Evolutionary conservation across 1,140 invertebrate genomes (phyloP).

Genomic region (Philotrypesis tridentata): DNA sequence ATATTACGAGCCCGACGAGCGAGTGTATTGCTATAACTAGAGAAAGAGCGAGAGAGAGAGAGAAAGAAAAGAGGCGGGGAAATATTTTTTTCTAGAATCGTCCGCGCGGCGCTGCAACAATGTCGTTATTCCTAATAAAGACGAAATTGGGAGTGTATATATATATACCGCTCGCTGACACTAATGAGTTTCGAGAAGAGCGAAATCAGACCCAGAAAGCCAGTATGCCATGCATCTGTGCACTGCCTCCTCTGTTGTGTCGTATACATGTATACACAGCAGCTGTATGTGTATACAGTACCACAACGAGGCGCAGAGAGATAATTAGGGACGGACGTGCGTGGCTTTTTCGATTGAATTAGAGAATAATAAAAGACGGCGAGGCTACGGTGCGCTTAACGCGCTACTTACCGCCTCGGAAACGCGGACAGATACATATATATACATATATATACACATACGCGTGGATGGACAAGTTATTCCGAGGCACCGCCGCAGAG

Average conservation of each 20-base stretch:
- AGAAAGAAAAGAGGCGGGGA: too few species aligned
- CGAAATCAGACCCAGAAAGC: neutral
- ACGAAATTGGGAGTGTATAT: neutral
- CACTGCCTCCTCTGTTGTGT: too few species aligned
- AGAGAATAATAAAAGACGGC: neutral
- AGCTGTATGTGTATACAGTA: neutral
- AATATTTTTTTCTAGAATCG: too few species aligned
- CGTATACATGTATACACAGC: too few species aligned
- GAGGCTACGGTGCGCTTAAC: conserved; percentile 9
- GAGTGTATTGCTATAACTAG: too few species aligned
- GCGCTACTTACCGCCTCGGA: conserved; percentile 6
- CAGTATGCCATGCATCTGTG: neutral
- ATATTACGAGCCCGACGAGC: too few species aligned
- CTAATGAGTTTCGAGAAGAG: neutral
- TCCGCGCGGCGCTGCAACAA: neutral
- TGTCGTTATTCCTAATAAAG: neutral
- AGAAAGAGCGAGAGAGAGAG: too few species aligned
- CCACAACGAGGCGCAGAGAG: neutral
- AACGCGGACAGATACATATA: neutral
- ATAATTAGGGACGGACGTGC: conserved; percentile 1
- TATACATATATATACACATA: too few species aligned
- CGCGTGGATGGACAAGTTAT: neutral
- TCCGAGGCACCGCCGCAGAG: neutral
- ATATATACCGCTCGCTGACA: neutral
- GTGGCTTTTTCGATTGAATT: neutral